Evolutionary conservation across 2,888 invertebrate species (phyloP).

Genomic region (Biston betularia): DNA sequence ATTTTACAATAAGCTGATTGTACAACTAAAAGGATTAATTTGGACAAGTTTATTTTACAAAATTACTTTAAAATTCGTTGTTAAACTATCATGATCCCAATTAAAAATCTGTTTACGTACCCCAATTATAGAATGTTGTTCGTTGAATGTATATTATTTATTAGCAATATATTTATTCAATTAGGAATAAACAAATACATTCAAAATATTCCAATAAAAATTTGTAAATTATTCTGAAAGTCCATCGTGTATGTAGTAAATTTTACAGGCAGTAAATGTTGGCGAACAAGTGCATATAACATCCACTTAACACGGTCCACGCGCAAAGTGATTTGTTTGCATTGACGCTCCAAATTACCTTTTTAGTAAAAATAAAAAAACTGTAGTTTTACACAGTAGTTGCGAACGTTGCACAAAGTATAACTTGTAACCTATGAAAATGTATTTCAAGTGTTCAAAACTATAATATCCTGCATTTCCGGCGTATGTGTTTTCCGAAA

Average conservation of each 20-base stretch:
- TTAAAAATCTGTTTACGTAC: no score
- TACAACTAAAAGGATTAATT: no score
- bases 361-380: constrained; percentile 12
- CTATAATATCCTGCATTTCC: constrained; percentile 45
- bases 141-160: no score
- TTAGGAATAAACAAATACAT: no score
- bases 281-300: constrained; percentile 32
- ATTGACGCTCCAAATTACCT: constrained; percentile 23
- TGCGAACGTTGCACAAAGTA: constrained; percentile 65
- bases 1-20: no score
- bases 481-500: no score
- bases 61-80: no score
- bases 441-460: constrained; percentile 69
- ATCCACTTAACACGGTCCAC: constrained; percentile 33
- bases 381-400: constrained; percentile 42
- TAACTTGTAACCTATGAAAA: constrained; percentile 70
- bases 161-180: no score
- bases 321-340: constrained; percentile 33
- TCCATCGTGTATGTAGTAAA: not conserved
- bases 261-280: constrained; percentile 21
- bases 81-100: no score
- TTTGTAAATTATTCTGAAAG: not conserved
- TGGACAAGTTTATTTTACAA: no score
- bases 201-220: not conserved
- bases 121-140: no score